Percentiles rank a stretch among this genome's conserved stretches.
These are phyloP conservation scores for Melanerpes formicivorus DNA, from an alignment of 2,113 vertebrate genomes.

Conservation along the genomic window DNA sequence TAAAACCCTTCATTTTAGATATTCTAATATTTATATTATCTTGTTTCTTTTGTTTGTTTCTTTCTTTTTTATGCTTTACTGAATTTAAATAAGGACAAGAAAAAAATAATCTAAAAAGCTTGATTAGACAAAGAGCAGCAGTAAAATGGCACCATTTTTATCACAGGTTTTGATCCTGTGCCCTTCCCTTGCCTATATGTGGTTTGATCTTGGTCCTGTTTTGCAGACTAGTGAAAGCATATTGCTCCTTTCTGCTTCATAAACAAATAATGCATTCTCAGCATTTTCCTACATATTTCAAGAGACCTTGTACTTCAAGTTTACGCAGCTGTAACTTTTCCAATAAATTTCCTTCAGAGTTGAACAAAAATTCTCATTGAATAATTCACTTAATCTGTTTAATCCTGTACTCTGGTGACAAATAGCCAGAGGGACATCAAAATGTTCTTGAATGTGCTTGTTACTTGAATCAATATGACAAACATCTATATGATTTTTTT, in stretches of 20 bases:
- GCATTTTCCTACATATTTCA: not conserved
- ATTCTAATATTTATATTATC: not conserved
- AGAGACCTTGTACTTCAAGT: not conserved
- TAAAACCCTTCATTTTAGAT: not conserved
- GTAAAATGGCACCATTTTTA: not conserved
- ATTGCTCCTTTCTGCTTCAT: not conserved
- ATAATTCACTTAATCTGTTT: not conserved
- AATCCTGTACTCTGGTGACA: not conserved
- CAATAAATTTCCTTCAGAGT: not conserved
- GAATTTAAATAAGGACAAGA: not conserved
- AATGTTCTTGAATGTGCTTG: not conserved
- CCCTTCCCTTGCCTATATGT: not conserved
- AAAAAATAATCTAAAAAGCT: not conserved
- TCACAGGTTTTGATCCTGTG: not conserved
- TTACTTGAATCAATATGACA: not conserved
- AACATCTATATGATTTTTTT: not conserved
- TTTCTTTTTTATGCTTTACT: not conserved
- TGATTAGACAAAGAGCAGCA: not conserved
- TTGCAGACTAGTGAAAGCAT: not conserved
- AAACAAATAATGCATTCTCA: not conserved
- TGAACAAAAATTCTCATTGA: not conserved
- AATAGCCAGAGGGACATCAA: not conserved
- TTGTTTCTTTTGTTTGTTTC: fast-evolving
- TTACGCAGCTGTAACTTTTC: not conserved
- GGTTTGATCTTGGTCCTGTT: not conserved